Percentiles rank a stretch among this genome's conserved stretches.
Evolutionary conservation across 2,888 invertebrate genomes (phyloP).

Genomic region (Zaprionus lineosus): DNA sequence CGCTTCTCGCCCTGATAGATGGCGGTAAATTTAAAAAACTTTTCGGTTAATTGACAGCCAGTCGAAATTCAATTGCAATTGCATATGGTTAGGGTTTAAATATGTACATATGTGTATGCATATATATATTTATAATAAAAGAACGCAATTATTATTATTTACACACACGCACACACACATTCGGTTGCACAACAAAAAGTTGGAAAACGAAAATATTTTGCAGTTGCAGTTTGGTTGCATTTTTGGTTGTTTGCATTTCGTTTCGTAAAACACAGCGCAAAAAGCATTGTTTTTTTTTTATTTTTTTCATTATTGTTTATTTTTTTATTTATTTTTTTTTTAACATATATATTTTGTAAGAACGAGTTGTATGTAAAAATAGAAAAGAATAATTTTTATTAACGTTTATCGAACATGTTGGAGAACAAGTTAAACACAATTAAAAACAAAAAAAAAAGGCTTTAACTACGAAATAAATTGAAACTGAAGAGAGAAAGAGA

Average conservation of each 20-base stretch:
- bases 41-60: conserved; percentile 44
- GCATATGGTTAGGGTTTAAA: background rate
- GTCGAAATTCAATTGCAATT: background rate
- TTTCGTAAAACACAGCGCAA: conserved; percentile 54
- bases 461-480: conserved; percentile 5
- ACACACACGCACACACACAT: conserved; percentile 44
- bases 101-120: conserved; percentile 1
- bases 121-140: conserved; percentile 23
- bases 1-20: conserved; percentile 91
- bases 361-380: conserved; percentile 40
- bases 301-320: no score
- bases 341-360: no score
- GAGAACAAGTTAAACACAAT: conserved; percentile 5
- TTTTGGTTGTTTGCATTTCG: conserved; percentile 54
- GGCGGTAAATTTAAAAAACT: conserved; percentile 78
- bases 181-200: conserved; percentile 46
- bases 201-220: conserved; percentile 51
- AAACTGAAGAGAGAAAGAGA: background rate
- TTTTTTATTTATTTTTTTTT: no score
- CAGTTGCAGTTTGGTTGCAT: conserved; percentile 52
- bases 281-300: conserved; percentile 54
- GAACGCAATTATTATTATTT: conserved; percentile 40
- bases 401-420: conserved; percentile 36
- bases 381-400: conserved; percentile 56
- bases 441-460: conserved; percentile 9